Evolutionary conservation across 2,888 invertebrate species (phyloP).

Genomic region (Acanthosepion pharaonis): DNA sequence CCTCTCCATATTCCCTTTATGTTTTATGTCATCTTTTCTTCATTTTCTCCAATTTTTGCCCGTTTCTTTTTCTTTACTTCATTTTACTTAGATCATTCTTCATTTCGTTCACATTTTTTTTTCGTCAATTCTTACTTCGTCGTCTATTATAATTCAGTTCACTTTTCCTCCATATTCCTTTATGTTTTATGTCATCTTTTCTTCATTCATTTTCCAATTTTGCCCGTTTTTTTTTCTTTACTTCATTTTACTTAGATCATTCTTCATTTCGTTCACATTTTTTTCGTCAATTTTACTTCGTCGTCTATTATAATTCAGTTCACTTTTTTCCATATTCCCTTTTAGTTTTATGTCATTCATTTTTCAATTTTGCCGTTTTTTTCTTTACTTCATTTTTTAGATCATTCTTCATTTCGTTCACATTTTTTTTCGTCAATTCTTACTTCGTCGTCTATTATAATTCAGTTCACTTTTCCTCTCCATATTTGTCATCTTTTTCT

Average conservation of each 20-base stretch:
- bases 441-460: no score
- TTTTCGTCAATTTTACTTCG: no score
- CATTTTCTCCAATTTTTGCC: fast-evolving
- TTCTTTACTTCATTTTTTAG: not conserved
- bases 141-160: no score
- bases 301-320: no score
- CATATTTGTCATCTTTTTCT: not conserved
- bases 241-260: not conserved
- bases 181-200: not conserved
- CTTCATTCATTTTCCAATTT: no score
- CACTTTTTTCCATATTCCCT: not conserved
- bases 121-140: no score
- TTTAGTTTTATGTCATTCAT: not conserved
- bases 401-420: not conserved
- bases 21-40: not conserved
- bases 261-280: not conserved
- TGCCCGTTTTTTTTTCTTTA: not conserved
- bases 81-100: not conserved
- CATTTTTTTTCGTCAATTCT: no score
- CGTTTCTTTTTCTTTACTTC: not conserved
- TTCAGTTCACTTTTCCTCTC: not conserved
- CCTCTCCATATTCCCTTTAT: no score
- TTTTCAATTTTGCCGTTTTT: not conserved
- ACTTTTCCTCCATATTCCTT: not conserved
- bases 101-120: no score